A percentile compares a stretch with the other conserved stretches of the same genome.
Evolutionary conservation across 2,113 vertebrate genomes (phyloP).

Genomic region (Probosciger aterrimus): DNA sequence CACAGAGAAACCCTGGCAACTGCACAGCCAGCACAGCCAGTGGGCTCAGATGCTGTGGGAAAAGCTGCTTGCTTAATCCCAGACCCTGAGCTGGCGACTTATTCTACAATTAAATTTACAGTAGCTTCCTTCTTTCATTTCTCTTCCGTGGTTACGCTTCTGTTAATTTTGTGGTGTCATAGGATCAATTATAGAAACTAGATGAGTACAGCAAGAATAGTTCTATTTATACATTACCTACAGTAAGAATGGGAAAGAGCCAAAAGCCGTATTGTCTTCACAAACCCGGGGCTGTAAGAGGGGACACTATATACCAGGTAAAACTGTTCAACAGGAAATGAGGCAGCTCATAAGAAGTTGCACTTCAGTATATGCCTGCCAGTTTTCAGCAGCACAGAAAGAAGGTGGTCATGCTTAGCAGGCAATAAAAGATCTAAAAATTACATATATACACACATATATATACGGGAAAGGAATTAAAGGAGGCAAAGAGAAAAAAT

Average conservation of each 20-base stretch:
- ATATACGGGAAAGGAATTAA: neutral
- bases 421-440: neutral
- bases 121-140: neutral
- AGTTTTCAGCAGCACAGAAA: neutral
- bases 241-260: neutral
- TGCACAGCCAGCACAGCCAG: neutral
- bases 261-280: fast-evolving
- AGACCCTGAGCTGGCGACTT: neutral
- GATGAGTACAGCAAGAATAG: neutral
- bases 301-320: neutral
- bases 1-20: neutral
- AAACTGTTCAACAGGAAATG: neutral
- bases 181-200: neutral
- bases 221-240: neutral
- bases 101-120: neutral
- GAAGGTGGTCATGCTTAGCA: neutral
- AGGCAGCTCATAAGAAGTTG: neutral
- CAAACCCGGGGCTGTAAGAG: fast-evolving
- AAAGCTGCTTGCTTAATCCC: fast-evolving
- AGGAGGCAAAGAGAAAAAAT: neutral
- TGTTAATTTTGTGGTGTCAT: neutral
- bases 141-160: neutral
- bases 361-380: no score
- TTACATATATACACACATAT: no score
- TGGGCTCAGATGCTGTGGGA: fast-evolving